Percentiles rank a stretch among this genome's conserved stretches.
These are phyloP conservation scores for Heterodera carotae DNA, from an alignment of 1,140 invertebrate genomes.

Conservation along the genomic window DNA sequence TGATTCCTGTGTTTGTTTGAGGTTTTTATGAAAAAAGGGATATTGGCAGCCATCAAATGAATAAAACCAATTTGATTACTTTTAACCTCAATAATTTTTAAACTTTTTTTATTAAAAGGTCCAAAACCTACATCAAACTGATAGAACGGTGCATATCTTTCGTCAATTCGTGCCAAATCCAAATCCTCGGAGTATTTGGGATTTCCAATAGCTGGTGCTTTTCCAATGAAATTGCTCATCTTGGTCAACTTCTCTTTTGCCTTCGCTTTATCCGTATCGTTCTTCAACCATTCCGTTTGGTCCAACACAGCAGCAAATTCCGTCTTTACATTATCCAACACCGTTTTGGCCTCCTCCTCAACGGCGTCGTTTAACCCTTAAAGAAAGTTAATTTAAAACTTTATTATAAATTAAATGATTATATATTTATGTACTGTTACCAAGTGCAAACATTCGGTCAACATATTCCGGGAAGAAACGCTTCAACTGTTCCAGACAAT, in stretches of 20 bases:
- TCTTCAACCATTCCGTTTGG: not conserved
- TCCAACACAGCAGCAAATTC: constrained; percentile 1
- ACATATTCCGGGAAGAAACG: constrained; percentile 8
- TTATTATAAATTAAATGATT: not conserved
- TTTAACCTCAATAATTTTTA: too few species aligned
- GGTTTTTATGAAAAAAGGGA: too few species aligned
- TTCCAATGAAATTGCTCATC: constrained; percentile 4
- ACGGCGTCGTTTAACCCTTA: not conserved
- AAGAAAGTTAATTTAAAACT: not conserved
- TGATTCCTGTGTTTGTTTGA: too few species aligned
- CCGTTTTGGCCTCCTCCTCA: constrained; percentile 15
- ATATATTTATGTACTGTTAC: too few species aligned
- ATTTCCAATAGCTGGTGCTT: not conserved
- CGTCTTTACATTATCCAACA: constrained; percentile 3
- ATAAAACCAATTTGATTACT: too few species aligned
- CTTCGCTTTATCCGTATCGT: not conserved
- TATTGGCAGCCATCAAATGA: too few species aligned
- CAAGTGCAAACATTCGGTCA: constrained; percentile 9
- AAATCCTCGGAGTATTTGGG: not conserved
- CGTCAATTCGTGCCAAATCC: constrained; percentile 3
- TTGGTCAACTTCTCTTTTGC: constrained; percentile 3
- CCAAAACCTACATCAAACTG: constrained; percentile 5
- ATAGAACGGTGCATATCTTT: constrained; percentile 1
- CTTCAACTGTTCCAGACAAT: constrained; percentile 8
- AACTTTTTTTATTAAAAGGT: too few species aligned